Conservation (phyloP, 2,888 invertebrate genomes). For the Sphaerophoria rueppellii region DNA sequence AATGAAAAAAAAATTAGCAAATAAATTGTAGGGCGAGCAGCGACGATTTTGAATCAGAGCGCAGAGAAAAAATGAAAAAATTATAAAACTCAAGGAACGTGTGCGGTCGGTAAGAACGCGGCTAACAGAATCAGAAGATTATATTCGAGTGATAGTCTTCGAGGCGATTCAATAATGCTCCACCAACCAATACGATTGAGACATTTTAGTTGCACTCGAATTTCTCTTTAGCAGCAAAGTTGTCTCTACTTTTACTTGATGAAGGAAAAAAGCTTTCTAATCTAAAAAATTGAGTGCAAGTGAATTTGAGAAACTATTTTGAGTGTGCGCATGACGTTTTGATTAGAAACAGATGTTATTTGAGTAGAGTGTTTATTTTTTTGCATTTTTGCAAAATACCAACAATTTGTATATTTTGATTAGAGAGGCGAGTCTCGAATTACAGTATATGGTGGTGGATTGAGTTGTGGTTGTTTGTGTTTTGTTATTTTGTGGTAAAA, state of each 20-base stretch:
- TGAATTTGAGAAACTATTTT: neutral
- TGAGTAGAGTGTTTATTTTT: constrained; percentile 35
- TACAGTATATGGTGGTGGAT: constrained; percentile 20
- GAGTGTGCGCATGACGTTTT: constrained; percentile 48
- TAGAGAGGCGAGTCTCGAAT: constrained; percentile 61
- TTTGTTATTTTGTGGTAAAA: neutral
- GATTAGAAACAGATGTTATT: constrained; percentile 52
- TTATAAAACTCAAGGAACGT: constrained; percentile 54
- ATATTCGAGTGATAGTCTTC: constrained; percentile 64
- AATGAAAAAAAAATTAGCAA: neutral
- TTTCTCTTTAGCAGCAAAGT: constrained; percentile 45
- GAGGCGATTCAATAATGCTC: constrained; percentile 49
- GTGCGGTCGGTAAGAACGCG: constrained; percentile 65
- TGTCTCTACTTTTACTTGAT: neutral
- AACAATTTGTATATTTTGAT: constrained; percentile 25
- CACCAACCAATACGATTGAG: constrained; percentile 7
- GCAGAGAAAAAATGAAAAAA: constrained; percentile 60
- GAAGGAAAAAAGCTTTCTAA: constrained; percentile 46
- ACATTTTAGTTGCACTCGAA: constrained; percentile 39
- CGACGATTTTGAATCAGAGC: constrained; percentile 16
- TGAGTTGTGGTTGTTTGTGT: neutral
- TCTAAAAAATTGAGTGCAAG: constrained; percentile 10
- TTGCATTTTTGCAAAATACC: constrained; percentile 28
- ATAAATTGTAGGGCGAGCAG: constrained; percentile 26
- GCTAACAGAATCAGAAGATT: constrained; percentile 72